phyloP scores from a whole-genome alignment of 1,140 invertebrate species.

The Leptinotarsa texana region DNA sequence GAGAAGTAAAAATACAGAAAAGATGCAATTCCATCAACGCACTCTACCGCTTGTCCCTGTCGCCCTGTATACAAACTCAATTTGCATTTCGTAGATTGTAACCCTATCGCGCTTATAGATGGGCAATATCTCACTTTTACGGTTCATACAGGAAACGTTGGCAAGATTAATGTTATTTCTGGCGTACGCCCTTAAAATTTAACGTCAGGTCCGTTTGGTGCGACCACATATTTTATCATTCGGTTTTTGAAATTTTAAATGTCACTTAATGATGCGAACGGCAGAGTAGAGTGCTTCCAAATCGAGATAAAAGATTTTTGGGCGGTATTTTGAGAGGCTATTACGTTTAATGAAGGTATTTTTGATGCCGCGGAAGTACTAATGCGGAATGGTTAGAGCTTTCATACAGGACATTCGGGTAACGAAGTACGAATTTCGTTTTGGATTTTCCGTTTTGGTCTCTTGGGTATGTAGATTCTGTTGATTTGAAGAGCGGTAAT shows the following conservation, averaged over 20 bases:
- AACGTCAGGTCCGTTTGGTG: constrained; percentile 12
- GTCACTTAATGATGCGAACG: constrained; percentile 35
- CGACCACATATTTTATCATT: constrained; percentile 38
- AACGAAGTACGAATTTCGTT: no score
- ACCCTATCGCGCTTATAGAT: constrained; percentile 22
- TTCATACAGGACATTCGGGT: no score
- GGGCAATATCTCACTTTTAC: constrained; percentile 44
- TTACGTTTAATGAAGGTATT: neutral
- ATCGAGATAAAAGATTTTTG: constrained; percentile 2
- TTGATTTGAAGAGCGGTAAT: neutral
- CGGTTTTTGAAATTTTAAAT: constrained; percentile 41
- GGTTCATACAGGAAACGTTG: constrained; percentile 44
- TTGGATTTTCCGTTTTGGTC: neutral
- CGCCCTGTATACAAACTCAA: constrained; percentile 11
- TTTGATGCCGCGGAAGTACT: neutral
- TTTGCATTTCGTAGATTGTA: constrained; percentile 11
- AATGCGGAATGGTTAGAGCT: no score
- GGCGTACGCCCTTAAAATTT: constrained; percentile 34
- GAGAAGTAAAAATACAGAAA: no score
- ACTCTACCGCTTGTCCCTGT: no score
- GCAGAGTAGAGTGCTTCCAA: neutral
- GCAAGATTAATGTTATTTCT: constrained; percentile 42
- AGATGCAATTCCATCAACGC: neutral
- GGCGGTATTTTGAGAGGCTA: neutral
- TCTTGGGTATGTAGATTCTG: neutral